phyloP scores from a whole-genome alignment of 2,113 vertebrate species.

The Ochotona curzoniae region DNA sequence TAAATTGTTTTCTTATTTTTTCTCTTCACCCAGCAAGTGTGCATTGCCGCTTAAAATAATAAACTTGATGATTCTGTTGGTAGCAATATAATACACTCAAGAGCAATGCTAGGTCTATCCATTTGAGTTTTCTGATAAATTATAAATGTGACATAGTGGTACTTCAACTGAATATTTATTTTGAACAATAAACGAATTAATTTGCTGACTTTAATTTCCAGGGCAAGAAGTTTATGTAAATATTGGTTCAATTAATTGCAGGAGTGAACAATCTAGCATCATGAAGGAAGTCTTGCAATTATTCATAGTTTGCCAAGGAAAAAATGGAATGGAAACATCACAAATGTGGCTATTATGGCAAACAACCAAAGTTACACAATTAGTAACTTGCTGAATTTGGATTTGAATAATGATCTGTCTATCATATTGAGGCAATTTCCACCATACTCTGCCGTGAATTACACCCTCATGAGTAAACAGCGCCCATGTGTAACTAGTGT shows the following conservation, averaged over 20 bases:
- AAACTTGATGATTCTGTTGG: background rate
- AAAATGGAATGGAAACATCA: background rate
- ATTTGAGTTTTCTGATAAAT: constrained; percentile 39
- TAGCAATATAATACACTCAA: background rate
- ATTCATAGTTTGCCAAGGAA: constrained; percentile 9
- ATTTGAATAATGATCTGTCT: background rate
- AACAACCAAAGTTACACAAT: background rate
- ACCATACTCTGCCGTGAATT: background rate
- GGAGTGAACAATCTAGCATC: background rate
- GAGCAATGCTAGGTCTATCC: constrained; percentile 3
- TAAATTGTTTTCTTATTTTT: background rate
- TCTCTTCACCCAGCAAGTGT: background rate
- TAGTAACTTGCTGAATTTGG: background rate
- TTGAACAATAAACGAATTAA: constrained; percentile 58
- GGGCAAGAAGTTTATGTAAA: constrained; percentile 45
- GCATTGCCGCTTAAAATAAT: background rate
- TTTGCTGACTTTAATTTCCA: constrained; percentile 6
- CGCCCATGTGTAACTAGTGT: background rate
- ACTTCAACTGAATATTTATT: constrained; percentile 48
- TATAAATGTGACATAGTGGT: constrained; percentile 2
- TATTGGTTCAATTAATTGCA: constrained; percentile 40
- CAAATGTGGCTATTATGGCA: background rate
- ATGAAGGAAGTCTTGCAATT: constrained; percentile 6
- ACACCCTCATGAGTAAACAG: background rate
- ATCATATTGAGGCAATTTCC: background rate